Base-by-base conservation (phyloP, 2,888 invertebrate genomes). In the Bellardia bayeri region DNA sequence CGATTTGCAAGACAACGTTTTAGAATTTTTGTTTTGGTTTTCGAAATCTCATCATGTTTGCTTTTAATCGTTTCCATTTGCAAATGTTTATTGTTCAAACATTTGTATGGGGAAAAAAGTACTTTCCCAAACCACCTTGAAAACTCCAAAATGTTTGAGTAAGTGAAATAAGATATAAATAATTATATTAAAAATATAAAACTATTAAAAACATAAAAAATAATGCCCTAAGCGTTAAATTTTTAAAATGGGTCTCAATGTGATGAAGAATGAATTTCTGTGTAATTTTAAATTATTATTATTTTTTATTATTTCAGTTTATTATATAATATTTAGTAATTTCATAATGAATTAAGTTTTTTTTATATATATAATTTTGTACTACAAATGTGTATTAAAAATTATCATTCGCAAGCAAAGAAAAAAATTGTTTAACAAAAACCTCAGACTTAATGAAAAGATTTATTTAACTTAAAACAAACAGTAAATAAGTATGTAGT, bases 251-350 rank as follows among this genome's bases (percentile, higher is more conserved):
- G 89, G 89, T 89, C 89, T 89, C 89, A 89, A 89, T 89, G 89
- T 89, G 89, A 89, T 89, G 85, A 89, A 89, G 86, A 87, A 89
- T 88, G 87, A 88, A 88, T 89, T 89, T 88, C 89, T 87, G 89
- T 88, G 85, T 88, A 88, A 89, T 89, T 89, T 88, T 88, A 88
- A 87, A 87, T 88, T 87, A 83, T 75, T 84, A 75, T 85, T 82
- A 74, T 81, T 81, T 79, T 85, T 75, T 56, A 64, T 69, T 82
- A 72, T 72, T 84, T 83, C 80, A 76, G 58, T 80, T 85, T 85
- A 80, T 63, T 80, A 80, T 83, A 81, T 78, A 78, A 78, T 78
- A 83, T 81, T 78, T 84, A 87, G 68, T 87, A 87, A 85, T 72
- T 85, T 87, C 74, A n/a, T 85, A 82, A 82, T 85, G 78, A 87